A percentile compares a stretch with the other conserved stretches of the same genome.
Evolutionary conservation across 2,113 vertebrate species (phyloP).

Genomic region (Hippocampus abdominalis): DNA sequence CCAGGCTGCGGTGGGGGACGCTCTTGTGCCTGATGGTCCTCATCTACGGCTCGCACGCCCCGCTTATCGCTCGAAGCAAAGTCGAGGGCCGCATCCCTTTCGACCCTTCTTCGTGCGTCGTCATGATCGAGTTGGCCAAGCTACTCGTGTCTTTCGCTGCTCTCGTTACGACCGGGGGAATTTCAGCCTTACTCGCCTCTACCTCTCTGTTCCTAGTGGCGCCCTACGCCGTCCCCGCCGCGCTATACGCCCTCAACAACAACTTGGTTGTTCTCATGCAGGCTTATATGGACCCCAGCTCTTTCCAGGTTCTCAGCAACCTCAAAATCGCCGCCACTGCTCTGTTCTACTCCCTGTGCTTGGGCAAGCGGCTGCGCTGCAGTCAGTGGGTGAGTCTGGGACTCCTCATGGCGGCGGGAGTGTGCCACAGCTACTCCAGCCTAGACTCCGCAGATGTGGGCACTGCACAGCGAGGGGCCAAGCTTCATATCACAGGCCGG

Average conservation of each 20-base stretch:
- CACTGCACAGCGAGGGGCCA: background rate
- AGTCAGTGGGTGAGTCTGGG: slow-evolving; percentile 78
- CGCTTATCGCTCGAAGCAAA: slow-evolving; percentile 82
- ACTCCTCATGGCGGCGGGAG: slow-evolving; percentile 79
- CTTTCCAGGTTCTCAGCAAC: slow-evolving; percentile 90
- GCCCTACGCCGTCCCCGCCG: slow-evolving; percentile 83
- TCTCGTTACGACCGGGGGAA: slow-evolving; percentile 57
- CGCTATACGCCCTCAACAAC: slow-evolving; percentile 91
- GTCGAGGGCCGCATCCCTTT: slow-evolving; percentile 82
- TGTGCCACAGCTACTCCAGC: slow-evolving; percentile 79
- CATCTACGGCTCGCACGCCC: slow-evolving; percentile 89
- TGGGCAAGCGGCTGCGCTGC: slow-evolving; percentile 71
- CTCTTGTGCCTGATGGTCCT: slow-evolving; percentile 79
- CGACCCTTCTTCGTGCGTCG: slow-evolving; percentile 79
- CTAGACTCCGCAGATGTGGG: slow-evolving; percentile 50
- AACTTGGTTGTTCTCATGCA: slow-evolving; percentile 93
- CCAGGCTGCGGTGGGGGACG: slow-evolving; percentile 71
- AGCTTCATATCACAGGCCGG: slow-evolving; percentile 74
- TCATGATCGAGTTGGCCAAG: slow-evolving; percentile 84
- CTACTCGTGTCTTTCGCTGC: slow-evolving; percentile 71
- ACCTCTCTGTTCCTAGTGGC: slow-evolving; percentile 51
- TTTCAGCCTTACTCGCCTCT: background rate
- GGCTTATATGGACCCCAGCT: slow-evolving; percentile 92
- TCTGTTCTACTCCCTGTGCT: slow-evolving; percentile 80
- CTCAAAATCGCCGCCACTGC: slow-evolving; percentile 89